Evolutionary conservation across 2,113 vertebrate genomes (phyloP), one percentile per base, ranked within the genome.

Genomic region (Anarrhichthys ocellatus): DNA sequence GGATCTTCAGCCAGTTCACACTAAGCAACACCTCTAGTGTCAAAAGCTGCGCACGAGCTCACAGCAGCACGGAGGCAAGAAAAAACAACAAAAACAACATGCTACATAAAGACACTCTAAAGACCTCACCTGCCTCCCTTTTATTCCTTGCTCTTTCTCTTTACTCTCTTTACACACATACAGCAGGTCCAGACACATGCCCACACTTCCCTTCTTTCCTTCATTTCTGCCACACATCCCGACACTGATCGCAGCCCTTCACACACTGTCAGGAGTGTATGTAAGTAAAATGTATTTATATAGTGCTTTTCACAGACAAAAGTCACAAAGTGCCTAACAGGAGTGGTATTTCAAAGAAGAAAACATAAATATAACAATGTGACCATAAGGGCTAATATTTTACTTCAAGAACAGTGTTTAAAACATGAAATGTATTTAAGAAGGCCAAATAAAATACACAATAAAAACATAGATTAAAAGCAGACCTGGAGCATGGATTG

Each of bases 1-100:
- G 52, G 59, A 67, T 73, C 83, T 71, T 79, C 68, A 64, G 56
- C 66, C 71, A 68, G 82, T 88, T 90, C 85, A 82, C 89, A 83
- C 84, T 46, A 66, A 61, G 58, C 77, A 82, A 82, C 77, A 83
- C 85, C 84, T 86, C 72, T 36, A 68, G 46, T 36, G 58, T 67
- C 1, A 2, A 59, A 56, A 61, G 54, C 70, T 24, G 36, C 68
- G 56, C 62, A 72, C n/a, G n/a, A 67, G 80, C 63, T 74, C 63
- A 67, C 50, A 65, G 50, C 52, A 56, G 17, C 73, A 59, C 32
- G 48, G 38, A 61, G 48, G 67, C 29, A 3, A 40, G 72, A 3
- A 6, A n/a, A 27, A 66, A 77, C 2, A 66, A 5, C 0, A 46
- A 27, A 24, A n/a, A 24, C n/a, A 56, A 75, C 10, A 32, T 44